A percentile compares a stretch with the other conserved stretches of the same genome.
phyloP scores from a whole-genome alignment of 2,797 vertebrate genomes.

The Tadarida brasiliensis region DNA sequence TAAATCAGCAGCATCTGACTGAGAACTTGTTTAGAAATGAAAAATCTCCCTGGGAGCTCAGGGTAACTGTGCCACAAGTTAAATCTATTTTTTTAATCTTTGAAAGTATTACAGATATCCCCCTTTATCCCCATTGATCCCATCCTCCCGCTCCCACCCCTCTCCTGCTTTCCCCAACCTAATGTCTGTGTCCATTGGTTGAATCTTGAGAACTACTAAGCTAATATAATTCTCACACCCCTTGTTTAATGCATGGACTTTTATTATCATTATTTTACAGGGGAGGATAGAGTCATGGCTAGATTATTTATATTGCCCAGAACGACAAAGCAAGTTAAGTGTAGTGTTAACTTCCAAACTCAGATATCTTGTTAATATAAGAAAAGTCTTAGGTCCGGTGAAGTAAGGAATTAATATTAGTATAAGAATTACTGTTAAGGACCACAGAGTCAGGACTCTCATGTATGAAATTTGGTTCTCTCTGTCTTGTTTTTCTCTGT shows the following conservation, averaged over 20 bases:
- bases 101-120: too few relatives aligned
- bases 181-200: too few relatives aligned
- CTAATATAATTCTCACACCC: not conserved
- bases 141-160: too few relatives aligned
- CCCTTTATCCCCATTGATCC: too few relatives aligned
- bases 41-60: not conserved
- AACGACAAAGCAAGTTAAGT: not conserved
- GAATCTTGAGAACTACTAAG: not conserved
- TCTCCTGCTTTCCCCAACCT: too few relatives aligned
- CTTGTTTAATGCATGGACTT: not conserved
- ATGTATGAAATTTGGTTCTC: not conserved
- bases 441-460: not conserved
- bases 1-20: not conserved
- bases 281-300: not conserved
- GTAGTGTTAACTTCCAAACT: not conserved
- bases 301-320: not conserved
- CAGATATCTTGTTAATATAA: not conserved
- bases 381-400: not conserved
- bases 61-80: not conserved
- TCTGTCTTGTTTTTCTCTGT: not conserved
- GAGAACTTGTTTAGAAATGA: not conserved
- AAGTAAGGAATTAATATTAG: not conserved
- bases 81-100: not conserved
- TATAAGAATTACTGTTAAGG: not conserved
- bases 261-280: not conserved